A percentile compares a stretch with the other conserved stretches of the same genome.
Conservation (phyloP, 2,113 vertebrate species). For the Cyrtonyx montezumae region DNA sequence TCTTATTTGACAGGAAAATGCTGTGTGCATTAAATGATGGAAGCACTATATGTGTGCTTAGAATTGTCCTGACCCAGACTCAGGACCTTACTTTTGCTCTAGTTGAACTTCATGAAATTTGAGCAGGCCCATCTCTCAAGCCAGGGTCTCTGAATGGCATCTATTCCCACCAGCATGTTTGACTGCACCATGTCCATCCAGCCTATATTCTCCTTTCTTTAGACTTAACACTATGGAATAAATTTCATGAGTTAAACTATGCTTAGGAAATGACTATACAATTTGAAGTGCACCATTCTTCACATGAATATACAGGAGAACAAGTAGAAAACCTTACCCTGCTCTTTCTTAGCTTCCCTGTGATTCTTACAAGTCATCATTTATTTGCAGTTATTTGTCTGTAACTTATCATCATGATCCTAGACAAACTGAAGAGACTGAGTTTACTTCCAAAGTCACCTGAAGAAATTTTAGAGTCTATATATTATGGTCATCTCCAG, state of each 20-base stretch:
- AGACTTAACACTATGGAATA: neutral
- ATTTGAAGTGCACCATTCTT: neutral
- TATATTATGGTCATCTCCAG: fast-evolving
- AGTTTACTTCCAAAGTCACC: neutral
- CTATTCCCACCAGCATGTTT: too few relatives aligned
- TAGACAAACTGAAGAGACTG: neutral
- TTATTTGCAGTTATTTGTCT: neutral
- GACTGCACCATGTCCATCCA: too few relatives aligned
- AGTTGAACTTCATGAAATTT: too few relatives aligned
- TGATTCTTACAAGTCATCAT: neutral
- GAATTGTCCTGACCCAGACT: too few relatives aligned
- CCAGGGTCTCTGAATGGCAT: too few relatives aligned
- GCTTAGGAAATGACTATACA: neutral
- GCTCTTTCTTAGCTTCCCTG: neutral
- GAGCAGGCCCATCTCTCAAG: too few relatives aligned
- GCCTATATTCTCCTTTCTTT: neutral
- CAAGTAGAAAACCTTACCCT: neutral
- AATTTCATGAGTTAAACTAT: neutral
- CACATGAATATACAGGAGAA: neutral
- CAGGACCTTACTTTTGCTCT: too few relatives aligned
- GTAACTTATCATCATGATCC: neutral
- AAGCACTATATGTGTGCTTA: neutral
- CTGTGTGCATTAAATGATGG: neutral
- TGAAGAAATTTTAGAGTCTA: fast-evolving
- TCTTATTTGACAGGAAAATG: neutral